Base-by-base conservation (phyloP, 2,888 invertebrate genomes). In the Acanthosepion lycidas region DNA sequence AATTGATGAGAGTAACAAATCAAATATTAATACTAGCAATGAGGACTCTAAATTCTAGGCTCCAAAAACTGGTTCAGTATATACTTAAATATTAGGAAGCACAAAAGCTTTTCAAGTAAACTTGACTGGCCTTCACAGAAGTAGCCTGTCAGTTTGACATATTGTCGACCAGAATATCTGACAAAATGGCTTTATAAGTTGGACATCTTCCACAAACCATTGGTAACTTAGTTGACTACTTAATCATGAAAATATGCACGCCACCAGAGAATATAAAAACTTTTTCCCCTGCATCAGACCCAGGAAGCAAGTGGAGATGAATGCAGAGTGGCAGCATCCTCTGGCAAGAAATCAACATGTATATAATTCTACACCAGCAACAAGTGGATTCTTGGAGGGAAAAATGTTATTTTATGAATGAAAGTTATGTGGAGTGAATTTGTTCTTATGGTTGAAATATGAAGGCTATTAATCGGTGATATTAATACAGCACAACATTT, bases 191-290 rank as follows among this genome's bases (percentile, higher is more conserved):
- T 78, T 78, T 78, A 78, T 78, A 78, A n/a, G 9, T n/a, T 28
- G 28, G 78, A 78, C 78, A 78, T 78, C 78, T 78, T 78, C 28
- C 28, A 78, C 28, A 78, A n/a, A 78, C 9, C 64, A 55, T 55
- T 20, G 15, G 20, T 55, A 64, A 64, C 78, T 78, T 78, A 78
- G 78, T 28, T 26, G 78, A 78, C 78, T 78, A 78, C 28, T 78
- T 78, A 78, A 78, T 78, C 28, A 78, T 78, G 28, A 78, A 78
- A 78, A 78, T 78, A 78, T 78, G 78, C 78, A 78, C n/a, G 78
- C 78, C 78, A 9, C 78, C 9, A 78, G 78, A 28, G 78, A 78
- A 78, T 78, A 78, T 78, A 78, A 78, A 78, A 78, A 28, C 28
- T 78, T 28, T 78, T n/a, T 78, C 78, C 28, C 42, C 42, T 42